These are phyloP conservation scores for Cirrhinus mrigala DNA, from an alignment of 2,797 vertebrate species.

Conservation along the genomic window DNA sequence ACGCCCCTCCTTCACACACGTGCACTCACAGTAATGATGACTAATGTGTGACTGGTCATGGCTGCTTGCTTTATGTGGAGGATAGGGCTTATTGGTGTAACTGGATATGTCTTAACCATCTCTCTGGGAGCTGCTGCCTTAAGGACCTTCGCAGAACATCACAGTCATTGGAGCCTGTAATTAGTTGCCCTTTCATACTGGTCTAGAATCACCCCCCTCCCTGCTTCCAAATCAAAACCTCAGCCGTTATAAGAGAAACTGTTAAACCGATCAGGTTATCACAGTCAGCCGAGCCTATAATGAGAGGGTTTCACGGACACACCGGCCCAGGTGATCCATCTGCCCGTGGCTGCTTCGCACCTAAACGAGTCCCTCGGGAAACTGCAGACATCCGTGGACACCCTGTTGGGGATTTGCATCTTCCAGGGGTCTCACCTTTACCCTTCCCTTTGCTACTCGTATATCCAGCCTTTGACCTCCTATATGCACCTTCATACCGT, in stretches of 20 bases:
- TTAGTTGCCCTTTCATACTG: conserved; percentile 47
- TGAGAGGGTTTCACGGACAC: conserved; percentile 64
- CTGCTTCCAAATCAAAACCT: conserved; percentile 28
- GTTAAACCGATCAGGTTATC: conserved; percentile 61
- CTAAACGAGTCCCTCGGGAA: conserved; percentile 74
- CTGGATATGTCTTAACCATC: conserved; percentile 62
- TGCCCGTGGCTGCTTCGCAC: conserved; percentile 53
- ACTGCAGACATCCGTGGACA: conserved; percentile 54
- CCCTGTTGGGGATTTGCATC: conserved; percentile 56
- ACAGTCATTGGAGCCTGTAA: conserved; percentile 56
- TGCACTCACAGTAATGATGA: conserved; percentile 34
- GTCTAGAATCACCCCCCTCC: conserved; percentile 29
- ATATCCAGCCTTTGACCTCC: conserved; percentile 51
- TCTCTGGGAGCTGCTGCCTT: conserved; percentile 52
- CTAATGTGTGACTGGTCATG: conserved; percentile 54
- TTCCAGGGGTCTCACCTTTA: conserved; percentile 57
- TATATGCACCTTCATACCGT: conserved; percentile 24
- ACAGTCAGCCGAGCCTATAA: conserved; percentile 69
- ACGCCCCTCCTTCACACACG: conserved; percentile 19
- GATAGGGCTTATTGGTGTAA: conserved; percentile 54
- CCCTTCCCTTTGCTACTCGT: conserved; percentile 41
- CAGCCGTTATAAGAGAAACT: conserved; percentile 23
- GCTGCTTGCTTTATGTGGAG: conserved; percentile 55
- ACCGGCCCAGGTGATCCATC: conserved; percentile 68
- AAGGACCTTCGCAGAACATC: conserved; percentile 55